Percentiles rank a stretch among this genome's conserved stretches.
Conservation (phyloP, 92 coral and sea anemone genomes). For the Phenganax subtilis region DNA sequence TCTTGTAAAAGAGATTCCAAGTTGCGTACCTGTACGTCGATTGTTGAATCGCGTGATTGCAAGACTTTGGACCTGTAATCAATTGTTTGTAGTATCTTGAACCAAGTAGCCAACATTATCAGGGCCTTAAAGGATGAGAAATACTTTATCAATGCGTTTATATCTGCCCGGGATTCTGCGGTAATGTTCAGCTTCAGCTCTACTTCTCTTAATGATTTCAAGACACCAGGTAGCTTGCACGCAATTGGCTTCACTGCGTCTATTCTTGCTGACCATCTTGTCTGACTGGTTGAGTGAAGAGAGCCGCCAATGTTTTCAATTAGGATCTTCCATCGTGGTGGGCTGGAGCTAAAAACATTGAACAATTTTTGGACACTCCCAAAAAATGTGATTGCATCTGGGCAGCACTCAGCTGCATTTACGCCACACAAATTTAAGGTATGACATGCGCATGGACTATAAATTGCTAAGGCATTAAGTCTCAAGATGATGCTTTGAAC, state of each 20-base stretch:
- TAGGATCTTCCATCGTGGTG: too few species aligned
- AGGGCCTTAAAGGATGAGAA: too few species aligned
- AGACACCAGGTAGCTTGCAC: slow-evolving; percentile 1
- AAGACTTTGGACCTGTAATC: slow-evolving; percentile 20
- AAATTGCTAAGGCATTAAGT: not conserved
- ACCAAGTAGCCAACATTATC: not conserved
- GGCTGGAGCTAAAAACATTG: too few species aligned
- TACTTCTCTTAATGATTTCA: not conserved
- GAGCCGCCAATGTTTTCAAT: too few species aligned
- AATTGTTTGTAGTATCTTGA: slow-evolving; percentile 14
- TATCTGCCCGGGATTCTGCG: slow-evolving; percentile 8
- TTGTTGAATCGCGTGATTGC: slow-evolving; percentile 20
- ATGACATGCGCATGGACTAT: too few species aligned
- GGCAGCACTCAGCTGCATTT: too few species aligned
- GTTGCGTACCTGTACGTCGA: slow-evolving; percentile 11
- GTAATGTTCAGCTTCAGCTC: not conserved
- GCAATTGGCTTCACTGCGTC: slow-evolving; percentile 3
- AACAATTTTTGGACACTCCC: too few species aligned
- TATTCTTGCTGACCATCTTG: not conserved
- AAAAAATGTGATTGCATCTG: too few species aligned
- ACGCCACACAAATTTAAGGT: too few species aligned
- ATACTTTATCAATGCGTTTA: not conserved
- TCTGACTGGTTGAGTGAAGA: too few species aligned
- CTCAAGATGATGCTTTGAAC: slow-evolving; percentile 4
- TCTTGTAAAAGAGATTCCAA: slow-evolving; percentile 13